Evolutionary conservation across 2,888 invertebrate genomes (phyloP), one percentile per base, ranked within the genome.

Genomic region (Trachelus stipa): DNA sequence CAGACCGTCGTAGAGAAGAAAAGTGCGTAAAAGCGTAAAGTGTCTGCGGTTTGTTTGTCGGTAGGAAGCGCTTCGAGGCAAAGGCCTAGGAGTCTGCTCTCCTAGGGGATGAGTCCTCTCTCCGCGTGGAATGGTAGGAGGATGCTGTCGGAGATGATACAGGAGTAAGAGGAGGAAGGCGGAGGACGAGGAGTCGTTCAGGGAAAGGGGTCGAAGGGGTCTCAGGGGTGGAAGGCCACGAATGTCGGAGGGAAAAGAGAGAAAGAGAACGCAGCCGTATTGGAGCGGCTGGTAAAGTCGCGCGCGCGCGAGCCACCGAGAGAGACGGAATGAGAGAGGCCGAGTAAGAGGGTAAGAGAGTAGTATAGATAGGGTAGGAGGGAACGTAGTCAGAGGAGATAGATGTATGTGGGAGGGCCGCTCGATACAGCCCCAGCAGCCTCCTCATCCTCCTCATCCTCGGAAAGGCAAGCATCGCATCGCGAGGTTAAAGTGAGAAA

Each of bases 361-460:
- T 56, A 77, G 77, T 79, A 79, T 82, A 82, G 83, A 84, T 81
- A 83, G 85, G 83, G 84, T 84, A 84, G 83, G 83, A 84, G 83
- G 86, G 86, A 83, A 83, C 81, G 87, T 81, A 85, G 86, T 88
- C 87, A 87, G 90, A 88, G 89, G 90, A 91, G 91, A 91, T 91
- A 91, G 91, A 91, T 91, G 91, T 91, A 90, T 90, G 89, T 91
- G 90, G 90, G 91, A 91, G 90, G 91, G 90, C 90, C 91, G 91
- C 91, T 91, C 90, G 91, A 91, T 91, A 91, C 91, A 91, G 91
- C 91, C 88, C 91, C 91, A 91, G 91, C 91, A 89, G 74, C 79
- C 79, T 76, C 79, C 79, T 80, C 81, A 75, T 82, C 81, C 88
- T 86, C 83, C 77, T 77, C 56, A 76, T 78, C 78, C 78, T 81